phyloP scores from a whole-genome alignment of 2,888 invertebrate genomes.

The Drosophila tripunctata region DNA sequence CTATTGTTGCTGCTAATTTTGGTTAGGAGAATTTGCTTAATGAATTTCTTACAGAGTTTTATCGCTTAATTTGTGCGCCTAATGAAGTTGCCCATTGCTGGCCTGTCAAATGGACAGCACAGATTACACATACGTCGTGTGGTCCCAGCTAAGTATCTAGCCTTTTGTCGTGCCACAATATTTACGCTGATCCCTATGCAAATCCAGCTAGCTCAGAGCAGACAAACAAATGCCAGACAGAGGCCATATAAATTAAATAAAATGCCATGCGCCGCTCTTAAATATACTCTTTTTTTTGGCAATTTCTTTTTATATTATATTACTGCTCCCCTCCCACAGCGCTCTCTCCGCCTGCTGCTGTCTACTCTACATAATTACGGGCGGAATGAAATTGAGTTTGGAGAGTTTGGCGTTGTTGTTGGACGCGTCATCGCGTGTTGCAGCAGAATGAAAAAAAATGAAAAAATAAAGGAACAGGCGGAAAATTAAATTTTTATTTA shows the following conservation, averaged over 20 bases:
- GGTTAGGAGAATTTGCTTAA: slow-evolving; percentile 67
- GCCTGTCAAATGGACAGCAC: slow-evolving; percentile 47
- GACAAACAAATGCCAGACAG: slow-evolving; percentile 60
- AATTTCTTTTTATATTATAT: slow-evolving; percentile 28
- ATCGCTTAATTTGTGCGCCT: slow-evolving; percentile 74
- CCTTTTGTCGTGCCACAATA: slow-evolving; percentile 47
- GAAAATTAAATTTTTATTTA: slow-evolving; percentile 78
- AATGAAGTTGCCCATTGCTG: slow-evolving; percentile 72
- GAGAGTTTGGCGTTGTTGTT: slow-evolving; percentile 28
- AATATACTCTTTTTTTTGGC: slow-evolving; percentile 45
- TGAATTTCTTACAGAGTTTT: slow-evolving; percentile 74
- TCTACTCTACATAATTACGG: slow-evolving; percentile 68
- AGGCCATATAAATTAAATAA: slow-evolving; percentile 51
- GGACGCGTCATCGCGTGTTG: slow-evolving; percentile 73
- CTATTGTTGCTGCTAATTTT: slow-evolving; percentile 35
- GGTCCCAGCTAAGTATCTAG: slow-evolving; percentile 38
- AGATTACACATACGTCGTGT: slow-evolving; percentile 69
- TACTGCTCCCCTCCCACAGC: not conserved
- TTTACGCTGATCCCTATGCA: slow-evolving; percentile 52
- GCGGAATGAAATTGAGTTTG: slow-evolving; percentile 35
- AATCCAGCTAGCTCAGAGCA: slow-evolving; percentile 34
- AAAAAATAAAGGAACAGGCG: slow-evolving; percentile 24
- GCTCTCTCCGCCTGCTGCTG: not conserved
- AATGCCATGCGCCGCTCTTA: slow-evolving; percentile 54
- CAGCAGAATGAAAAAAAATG: slow-evolving; percentile 1